A percentile compares a stretch with the other conserved stretches of the same genome.
Conservation (phyloP, 2,113 vertebrate genomes). For the Microcebus murinus region DNA sequence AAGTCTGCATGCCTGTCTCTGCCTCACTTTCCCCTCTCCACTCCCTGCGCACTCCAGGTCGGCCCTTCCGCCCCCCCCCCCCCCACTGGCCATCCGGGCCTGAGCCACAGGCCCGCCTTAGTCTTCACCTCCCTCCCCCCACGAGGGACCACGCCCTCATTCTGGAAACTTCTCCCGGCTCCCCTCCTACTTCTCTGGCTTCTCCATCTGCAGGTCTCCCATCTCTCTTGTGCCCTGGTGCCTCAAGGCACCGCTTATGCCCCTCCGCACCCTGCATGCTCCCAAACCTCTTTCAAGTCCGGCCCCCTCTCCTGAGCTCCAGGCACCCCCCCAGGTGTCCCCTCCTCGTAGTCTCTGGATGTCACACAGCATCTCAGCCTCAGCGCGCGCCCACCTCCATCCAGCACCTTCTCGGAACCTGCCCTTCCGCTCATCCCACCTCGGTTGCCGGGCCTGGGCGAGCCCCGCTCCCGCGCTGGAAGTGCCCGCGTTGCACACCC, state of each 20-base stretch:
- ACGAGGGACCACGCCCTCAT: neutral
- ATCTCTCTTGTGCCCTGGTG: neutral
- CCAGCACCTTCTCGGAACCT: neutral
- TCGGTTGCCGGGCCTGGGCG: neutral
- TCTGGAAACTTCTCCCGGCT: neutral
- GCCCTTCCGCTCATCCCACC: neutral
- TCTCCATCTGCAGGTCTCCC: neutral
- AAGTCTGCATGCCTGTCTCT: neutral
- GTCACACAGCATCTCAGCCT: neutral
- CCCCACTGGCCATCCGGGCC: rapidly evolving
- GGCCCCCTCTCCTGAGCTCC: neutral
- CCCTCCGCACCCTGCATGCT: neutral
- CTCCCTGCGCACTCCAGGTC: neutral
- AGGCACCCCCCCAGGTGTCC: neutral
- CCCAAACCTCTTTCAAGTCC: neutral
- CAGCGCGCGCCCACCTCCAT: neutral
- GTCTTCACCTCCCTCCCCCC: neutral
- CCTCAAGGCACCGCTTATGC: too few species aligned
- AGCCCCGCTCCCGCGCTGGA: neutral
- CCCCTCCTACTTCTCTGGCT: neutral
- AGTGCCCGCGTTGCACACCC: neutral
- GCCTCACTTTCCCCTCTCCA: neutral
- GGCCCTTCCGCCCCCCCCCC: too few species aligned
- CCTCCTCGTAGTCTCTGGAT: too few species aligned
- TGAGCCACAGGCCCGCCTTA: neutral